Conservation (phyloP, 2,113 vertebrate species). For the Spea bombifrons region DNA sequence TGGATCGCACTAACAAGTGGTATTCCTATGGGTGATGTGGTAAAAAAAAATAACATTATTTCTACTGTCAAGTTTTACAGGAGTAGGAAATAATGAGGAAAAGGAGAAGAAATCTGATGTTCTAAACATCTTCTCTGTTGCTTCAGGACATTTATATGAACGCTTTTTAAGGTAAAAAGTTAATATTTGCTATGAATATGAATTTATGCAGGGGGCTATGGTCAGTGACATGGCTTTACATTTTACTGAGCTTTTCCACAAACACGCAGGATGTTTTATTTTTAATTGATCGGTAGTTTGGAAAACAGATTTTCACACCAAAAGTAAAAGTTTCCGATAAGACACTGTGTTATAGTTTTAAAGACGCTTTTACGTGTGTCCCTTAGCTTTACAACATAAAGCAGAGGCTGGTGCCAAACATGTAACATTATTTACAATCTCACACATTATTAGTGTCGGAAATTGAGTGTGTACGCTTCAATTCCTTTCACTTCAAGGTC, state of each 20-base stretch:
- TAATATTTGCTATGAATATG: not conserved
- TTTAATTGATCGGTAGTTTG: no score
- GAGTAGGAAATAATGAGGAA: conserved; percentile 64
- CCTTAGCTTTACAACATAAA: conserved; percentile 18
- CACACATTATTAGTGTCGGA: conserved; percentile 19
- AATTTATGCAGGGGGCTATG: not conserved
- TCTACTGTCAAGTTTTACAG: conserved; percentile 73
- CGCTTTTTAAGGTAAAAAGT: conserved; percentile 86
- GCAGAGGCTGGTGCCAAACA: conserved; percentile 25
- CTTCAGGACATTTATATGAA: conserved; percentile 95
- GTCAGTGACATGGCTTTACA: no score
- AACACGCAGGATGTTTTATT: no score
- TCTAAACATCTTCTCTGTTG: conserved; percentile 94
- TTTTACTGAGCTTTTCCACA: no score
- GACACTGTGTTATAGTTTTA: no score
- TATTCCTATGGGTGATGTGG: not conserved
- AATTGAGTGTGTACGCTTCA: conserved; percentile 37
- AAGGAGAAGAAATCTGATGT: conserved; percentile 73
- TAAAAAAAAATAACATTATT: not conserved
- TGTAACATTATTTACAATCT: conserved; percentile 38
- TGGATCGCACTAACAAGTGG: not conserved
- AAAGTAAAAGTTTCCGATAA: no score
- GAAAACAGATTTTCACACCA: no score
- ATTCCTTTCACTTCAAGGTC: conserved; percentile 33
- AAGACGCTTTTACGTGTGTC: not conserved